phyloP scores from a whole-genome alignment of 2,888 invertebrate species.

The Erebia ligea region DNA sequence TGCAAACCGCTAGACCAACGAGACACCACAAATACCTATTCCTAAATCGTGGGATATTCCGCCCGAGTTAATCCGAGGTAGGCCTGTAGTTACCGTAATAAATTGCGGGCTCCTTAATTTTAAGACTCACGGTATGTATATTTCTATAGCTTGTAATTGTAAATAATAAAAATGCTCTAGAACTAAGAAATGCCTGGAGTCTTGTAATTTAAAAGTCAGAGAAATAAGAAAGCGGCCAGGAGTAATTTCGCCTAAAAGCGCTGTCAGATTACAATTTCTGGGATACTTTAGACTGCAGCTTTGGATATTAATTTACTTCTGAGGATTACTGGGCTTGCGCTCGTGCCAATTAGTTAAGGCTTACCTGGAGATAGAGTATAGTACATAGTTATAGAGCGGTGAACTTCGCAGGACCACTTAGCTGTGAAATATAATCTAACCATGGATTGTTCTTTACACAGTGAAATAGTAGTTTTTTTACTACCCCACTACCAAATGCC shows the following conservation, averaged over 20 bases:
- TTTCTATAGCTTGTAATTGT: too few species aligned
- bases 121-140: too few species aligned
- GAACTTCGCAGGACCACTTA: neutral
- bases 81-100: too few species aligned
- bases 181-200: neutral
- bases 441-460: neutral
- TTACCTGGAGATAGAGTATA: conserved; percentile 22
- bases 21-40: too few species aligned
- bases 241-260: conserved; percentile 27
- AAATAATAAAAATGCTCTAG: too few species aligned
- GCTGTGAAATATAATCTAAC: neutral
- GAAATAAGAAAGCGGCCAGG: neutral
- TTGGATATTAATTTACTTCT: conserved; percentile 33
- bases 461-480: too few species aligned
- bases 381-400: neutral
- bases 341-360: conserved; percentile 33
- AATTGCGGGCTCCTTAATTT: too few species aligned
- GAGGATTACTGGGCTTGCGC: conserved; percentile 31
- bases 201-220: neutral
- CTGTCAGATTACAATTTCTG: conserved; percentile 24
- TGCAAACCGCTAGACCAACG: too few species aligned
- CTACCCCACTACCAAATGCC: too few species aligned
- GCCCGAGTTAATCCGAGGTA: too few species aligned
- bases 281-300: conserved; percentile 30
- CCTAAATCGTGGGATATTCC: too few species aligned